Conservation (phyloP, 2,113 vertebrate species). For the Melanerpes formicivorus region DNA sequence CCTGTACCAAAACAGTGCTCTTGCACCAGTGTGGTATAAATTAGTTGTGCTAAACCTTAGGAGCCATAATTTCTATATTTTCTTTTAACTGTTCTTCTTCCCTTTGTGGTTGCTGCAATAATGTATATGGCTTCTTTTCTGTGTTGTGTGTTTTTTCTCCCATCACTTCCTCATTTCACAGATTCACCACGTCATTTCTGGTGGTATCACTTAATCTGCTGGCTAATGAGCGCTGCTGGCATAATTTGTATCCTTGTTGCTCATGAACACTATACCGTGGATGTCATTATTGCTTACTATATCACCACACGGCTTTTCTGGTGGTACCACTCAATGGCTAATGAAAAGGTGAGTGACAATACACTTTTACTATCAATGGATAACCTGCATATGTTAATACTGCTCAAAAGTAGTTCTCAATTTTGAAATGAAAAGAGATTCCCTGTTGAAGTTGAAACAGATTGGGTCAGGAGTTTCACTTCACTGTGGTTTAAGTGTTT, state of each 20-base stretch:
- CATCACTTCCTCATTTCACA: slow-evolving; percentile 22
- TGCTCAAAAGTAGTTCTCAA: neutral
- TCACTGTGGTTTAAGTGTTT: neutral
- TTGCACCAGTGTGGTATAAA: neutral
- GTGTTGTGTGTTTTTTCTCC: neutral
- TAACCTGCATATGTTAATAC: neutral
- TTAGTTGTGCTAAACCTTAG: neutral
- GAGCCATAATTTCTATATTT: neutral
- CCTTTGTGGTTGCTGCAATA: neutral
- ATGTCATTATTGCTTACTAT: slow-evolving; percentile 93
- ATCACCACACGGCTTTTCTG: slow-evolving; percentile 96
- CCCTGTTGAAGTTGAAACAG: neutral
- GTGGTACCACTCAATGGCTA: slow-evolving; percentile 99
- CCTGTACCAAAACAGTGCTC: neutral
- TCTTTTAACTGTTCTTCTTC: neutral
- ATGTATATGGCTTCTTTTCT: neutral
- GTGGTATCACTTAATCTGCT: slow-evolving; percentile 97
- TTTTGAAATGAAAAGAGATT: neutral
- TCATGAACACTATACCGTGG: slow-evolving; percentile 95
- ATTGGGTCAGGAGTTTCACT: neutral
- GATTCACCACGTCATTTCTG: slow-evolving; percentile 96
- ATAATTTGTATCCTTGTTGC: slow-evolving; percentile 93
- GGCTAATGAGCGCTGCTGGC: slow-evolving; percentile 91
- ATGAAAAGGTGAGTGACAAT: slow-evolving; percentile 85
- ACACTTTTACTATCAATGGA: neutral